Percentiles rank a stretch among this genome's conserved stretches.
Evolutionary conservation across 1,140 invertebrate species (phyloP).

Genomic region (Formica selysi): DNA sequence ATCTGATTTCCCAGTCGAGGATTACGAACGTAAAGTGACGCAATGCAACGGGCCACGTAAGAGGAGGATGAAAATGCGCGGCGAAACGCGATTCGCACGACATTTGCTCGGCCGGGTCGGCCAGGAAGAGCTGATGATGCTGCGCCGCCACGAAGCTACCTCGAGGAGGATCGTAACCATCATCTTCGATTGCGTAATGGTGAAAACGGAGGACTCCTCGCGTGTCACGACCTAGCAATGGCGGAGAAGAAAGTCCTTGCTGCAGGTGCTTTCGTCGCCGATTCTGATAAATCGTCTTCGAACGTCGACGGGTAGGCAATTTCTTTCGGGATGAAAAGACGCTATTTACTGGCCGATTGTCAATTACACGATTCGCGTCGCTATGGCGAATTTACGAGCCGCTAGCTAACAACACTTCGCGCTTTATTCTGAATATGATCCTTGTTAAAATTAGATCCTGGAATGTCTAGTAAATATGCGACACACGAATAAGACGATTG

Average conservation of each 20-base stretch:
- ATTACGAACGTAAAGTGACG: slow-evolving; percentile 35
- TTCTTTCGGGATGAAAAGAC: not conserved
- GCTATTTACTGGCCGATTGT: slow-evolving; percentile 9
- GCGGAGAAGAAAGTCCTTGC: slow-evolving; percentile 29
- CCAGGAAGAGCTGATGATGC: slow-evolving; percentile 68
- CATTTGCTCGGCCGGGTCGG: slow-evolving; percentile 64
- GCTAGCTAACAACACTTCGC: slow-evolving; percentile 28
- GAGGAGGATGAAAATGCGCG: slow-evolving; percentile 61
- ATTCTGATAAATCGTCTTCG: slow-evolving; percentile 50
- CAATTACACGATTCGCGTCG: slow-evolving; percentile 29
- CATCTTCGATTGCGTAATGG: slow-evolving; percentile 69
- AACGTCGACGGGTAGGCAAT: slow-evolving; percentile 7
- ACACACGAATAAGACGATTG: not conserved
- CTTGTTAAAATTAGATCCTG: not conserved
- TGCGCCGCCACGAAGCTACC: slow-evolving; percentile 27
- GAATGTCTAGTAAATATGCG: not conserved
- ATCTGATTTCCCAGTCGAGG: slow-evolving; percentile 27
- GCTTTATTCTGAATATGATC: not conserved
- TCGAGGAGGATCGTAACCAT: slow-evolving; percentile 38
- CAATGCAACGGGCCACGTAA: slow-evolving; percentile 37
- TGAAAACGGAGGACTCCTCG: slow-evolving; percentile 68
- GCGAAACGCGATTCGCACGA: slow-evolving; percentile 69
- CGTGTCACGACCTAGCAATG: slow-evolving; percentile 61
- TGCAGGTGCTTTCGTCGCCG: slow-evolving; percentile 60
- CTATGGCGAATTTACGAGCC: slow-evolving; percentile 20